Percentiles rank a stretch among this genome's conserved stretches.
Conservation (phyloP, 2,113 vertebrate genomes). For the Bagarius yarrelli region DNA sequence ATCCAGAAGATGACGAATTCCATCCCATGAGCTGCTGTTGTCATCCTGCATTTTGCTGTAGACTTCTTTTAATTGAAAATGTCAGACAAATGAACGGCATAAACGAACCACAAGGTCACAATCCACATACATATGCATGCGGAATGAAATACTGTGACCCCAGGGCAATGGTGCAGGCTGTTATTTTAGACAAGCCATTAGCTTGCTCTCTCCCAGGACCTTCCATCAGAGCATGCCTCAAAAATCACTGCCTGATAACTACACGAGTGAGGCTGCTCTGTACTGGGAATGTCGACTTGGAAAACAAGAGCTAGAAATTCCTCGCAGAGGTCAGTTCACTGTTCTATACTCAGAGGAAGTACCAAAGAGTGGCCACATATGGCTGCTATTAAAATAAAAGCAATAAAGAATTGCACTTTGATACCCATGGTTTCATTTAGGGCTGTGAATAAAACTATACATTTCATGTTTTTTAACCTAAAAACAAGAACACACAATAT, state of each 20-base stretch:
- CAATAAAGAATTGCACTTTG: background rate
- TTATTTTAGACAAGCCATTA: slow-evolving; percentile 2
- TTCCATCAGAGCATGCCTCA: slow-evolving; percentile 21
- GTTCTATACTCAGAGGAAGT: background rate
- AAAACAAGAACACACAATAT: background rate
- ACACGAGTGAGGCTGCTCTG: background rate
- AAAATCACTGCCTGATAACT: slow-evolving; percentile 24
- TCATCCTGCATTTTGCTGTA: background rate
- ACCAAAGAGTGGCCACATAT: slow-evolving; percentile 17
- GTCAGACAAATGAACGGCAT: background rate
- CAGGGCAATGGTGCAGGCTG: background rate
- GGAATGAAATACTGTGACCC: slow-evolving; percentile 1
- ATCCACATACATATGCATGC: background rate
- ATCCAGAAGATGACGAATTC: too few species aligned
- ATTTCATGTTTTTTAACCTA: background rate
- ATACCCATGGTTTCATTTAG: background rate
- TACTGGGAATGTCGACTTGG: slow-evolving; percentile 14
- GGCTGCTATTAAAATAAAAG: slow-evolving; percentile 10
- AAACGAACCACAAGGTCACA: background rate
- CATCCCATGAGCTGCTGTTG: background rate
- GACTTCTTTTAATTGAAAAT: background rate
- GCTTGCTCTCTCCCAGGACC: slow-evolving; percentile 34
- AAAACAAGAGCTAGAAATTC: slow-evolving; percentile 20
- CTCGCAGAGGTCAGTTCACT: slow-evolving; percentile 25
- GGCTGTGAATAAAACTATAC: background rate